These are phyloP conservation scores for Chamaetylas fuelleborni DNA, from an alignment of 2,113 vertebrate species.

Conservation along the genomic window DNA sequence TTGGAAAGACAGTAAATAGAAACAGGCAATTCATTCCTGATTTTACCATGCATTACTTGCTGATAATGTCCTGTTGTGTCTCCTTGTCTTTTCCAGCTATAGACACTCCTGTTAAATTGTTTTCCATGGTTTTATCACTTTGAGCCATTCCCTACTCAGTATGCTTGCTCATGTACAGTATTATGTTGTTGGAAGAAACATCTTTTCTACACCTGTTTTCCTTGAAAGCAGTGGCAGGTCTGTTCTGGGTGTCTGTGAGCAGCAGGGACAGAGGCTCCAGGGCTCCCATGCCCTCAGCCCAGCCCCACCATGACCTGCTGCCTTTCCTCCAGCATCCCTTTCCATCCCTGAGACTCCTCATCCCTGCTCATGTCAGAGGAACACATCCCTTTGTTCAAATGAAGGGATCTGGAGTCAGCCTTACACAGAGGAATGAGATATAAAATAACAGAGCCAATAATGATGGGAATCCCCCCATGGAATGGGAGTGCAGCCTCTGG, in stretches of 20 bases:
- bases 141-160: not conserved
- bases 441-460: conserved; percentile 48
- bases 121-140: not conserved
- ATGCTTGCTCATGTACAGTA: not conserved
- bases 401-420: conserved; percentile 6
- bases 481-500: not conserved
- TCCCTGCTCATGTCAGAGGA: not conserved
- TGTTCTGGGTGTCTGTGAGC: not conserved
- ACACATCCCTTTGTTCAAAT: not conserved
- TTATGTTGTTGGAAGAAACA: not conserved
- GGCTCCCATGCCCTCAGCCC: not conserved
- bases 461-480: conserved; percentile 29
- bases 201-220: not conserved
- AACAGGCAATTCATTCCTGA: not conserved
- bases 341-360: not conserved
- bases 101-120: not conserved
- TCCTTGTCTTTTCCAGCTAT: not conserved
- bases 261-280: not conserved
- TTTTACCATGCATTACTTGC: not conserved
- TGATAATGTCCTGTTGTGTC: not conserved
- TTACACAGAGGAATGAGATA: conserved; percentile 15
- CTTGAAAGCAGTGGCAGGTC: not conserved
- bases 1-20: not conserved
- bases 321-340: not conserved
- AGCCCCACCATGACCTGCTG: not conserved